phyloP scores from a whole-genome alignment of 1,140 invertebrate species.

The Drosophila watanabei region DNA sequence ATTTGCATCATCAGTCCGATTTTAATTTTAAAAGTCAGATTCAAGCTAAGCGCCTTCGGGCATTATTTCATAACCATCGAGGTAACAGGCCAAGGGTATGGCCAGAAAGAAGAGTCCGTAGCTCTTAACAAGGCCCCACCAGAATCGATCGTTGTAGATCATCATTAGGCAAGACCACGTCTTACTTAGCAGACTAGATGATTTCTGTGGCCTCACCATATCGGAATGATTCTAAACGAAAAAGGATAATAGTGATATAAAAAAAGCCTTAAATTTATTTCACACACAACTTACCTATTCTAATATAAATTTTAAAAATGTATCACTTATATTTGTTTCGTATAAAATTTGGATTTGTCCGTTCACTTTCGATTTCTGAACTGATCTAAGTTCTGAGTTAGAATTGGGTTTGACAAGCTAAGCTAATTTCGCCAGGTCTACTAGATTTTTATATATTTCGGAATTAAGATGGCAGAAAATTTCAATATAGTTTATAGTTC shows the following conservation, averaged over 20 bases:
- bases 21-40: constrained; percentile 11
- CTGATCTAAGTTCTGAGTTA: neutral
- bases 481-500: neutral
- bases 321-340: neutral
- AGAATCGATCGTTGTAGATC: constrained; percentile 49
- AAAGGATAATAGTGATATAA: neutral
- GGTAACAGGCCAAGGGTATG: constrained; percentile 23
- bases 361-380: neutral
- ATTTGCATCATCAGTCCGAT: neutral
- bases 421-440: neutral
- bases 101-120: constrained; percentile 48
- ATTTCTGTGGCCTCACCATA: constrained; percentile 14
- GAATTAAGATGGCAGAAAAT: neutral
- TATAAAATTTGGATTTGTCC: constrained; percentile 1
- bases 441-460: neutral
- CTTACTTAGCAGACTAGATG: neutral
- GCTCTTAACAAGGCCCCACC: constrained; percentile 51
- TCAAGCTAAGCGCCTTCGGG: neutral
- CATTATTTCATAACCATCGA: constrained; percentile 14
- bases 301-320: neutral
- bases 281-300: constrained; percentile 1
- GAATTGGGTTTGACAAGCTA: neutral
- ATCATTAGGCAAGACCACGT: neutral
- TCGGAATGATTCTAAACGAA: neutral
- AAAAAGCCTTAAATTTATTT: neutral